Evolutionary conservation across 2,113 vertebrate genomes (phyloP), one percentile per base, ranked within the genome.

Genomic region (Phaethornis superciliosus): DNA sequence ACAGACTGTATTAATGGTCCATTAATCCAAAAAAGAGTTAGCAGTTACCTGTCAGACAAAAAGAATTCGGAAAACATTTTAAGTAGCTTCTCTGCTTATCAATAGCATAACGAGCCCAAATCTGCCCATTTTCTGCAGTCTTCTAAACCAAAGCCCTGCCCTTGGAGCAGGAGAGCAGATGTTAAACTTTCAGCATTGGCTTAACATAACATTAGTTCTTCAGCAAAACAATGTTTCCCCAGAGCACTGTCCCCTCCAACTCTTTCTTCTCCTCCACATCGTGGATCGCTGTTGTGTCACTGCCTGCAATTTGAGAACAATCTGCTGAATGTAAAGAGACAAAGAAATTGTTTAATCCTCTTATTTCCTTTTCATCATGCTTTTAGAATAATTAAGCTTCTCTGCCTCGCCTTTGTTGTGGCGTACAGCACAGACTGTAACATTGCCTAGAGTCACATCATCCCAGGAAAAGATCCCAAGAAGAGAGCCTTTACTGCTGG

Each of bases 41-140:
- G 85, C 51, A 44, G 49, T 65, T 5, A 85, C 47, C 78, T 91
- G 91, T 79, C 91, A 93, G 89, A 27, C 37, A 28, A 70, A 62
- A 94, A 20, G 47, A 63, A 58, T 51, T 84, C 19, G 18, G 70
- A 68, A 93, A 91, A 89, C 11, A n/a, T 62, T 64, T 91, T 21
- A 70, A 94, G 52, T 2, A 52, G 59, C 27, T 85, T 62, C 37
- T 74, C 75, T 77, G 67, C 20, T 74, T 51, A 44, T 82, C 81
- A 52, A 47, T 2, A 30, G 28, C 7, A 4, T 16, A 70, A 77
- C 7, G 42, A 96, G 21, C 30, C 56, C 54, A 76, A 62, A 78
- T 19, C 15, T 86, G 58, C 23, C 23, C n/a, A 19, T 80, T 85
- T 82, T 88, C 77, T 12, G 11, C 20, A n/a, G 16, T 19, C 40